Evolutionary conservation across 2,888 invertebrate genomes (phyloP).

Genomic region (Caenorhabditis doughertyi): DNA sequence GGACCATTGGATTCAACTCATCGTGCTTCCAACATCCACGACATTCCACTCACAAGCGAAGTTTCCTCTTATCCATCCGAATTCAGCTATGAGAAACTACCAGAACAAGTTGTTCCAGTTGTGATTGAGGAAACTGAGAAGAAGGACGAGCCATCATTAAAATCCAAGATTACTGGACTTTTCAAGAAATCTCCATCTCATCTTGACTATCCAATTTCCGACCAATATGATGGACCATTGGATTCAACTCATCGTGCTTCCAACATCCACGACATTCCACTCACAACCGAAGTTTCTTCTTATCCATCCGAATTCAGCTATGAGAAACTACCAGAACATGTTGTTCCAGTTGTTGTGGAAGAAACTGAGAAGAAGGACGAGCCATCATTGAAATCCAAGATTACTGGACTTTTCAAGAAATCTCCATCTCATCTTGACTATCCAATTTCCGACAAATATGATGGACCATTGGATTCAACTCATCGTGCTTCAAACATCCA

Average conservation of each 20-base stretch:
- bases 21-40: background rate
- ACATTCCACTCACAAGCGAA: background rate
- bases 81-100: background rate
- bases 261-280: background rate
- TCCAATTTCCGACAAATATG: conserved; percentile 12
- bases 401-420: background rate
- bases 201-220: background rate
- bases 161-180: background rate
- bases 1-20: background rate
- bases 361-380: background rate
- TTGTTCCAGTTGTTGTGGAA: background rate
- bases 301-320: background rate
- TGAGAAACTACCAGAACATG: background rate
- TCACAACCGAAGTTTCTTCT: background rate
- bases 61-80: background rate
- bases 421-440: background rate
- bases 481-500: too few species aligned
- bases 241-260: background rate
- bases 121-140: background rate
- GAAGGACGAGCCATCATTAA: background rate
- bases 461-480: conserved; percentile 19
- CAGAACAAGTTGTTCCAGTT: background rate
- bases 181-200: background rate
- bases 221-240: background rate
- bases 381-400: background rate